These are phyloP conservation scores for Lampropteryx suffumata DNA, from an alignment of 2,888 invertebrate species.

Conservation along the genomic window DNA sequence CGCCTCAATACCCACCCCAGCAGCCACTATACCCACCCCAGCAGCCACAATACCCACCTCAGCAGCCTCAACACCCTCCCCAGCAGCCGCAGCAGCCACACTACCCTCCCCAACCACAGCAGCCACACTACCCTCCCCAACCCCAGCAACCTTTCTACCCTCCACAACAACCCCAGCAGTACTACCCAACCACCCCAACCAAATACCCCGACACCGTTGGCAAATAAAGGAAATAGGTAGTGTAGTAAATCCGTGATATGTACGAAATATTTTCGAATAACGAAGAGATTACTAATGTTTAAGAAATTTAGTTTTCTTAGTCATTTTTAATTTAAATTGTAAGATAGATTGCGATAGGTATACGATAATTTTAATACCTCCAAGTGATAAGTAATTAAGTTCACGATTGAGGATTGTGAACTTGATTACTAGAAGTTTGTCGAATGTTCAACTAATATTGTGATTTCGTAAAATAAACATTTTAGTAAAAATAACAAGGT, in stretches of 20 bases:
- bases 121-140: constrained; percentile 33
- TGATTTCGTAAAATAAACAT: constrained; percentile 50
- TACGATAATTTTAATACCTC: constrained; percentile 46
- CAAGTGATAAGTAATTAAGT: constrained; percentile 58
- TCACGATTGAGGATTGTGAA: constrained; percentile 74
- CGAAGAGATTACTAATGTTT: constrained; percentile 27
- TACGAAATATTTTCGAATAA: constrained; percentile 36
- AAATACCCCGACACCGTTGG: constrained; percentile 17
- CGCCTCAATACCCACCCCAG: constrained; percentile 33
- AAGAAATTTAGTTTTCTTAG: constrained; percentile 28
- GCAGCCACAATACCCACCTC: no score
- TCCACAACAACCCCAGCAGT: constrained; percentile 33
- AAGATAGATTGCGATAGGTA: constrained; percentile 32
- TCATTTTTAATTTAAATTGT: constrained; percentile 29
- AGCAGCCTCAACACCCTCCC: no score
- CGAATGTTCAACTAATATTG: constrained; percentile 49
- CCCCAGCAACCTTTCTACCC: constrained; percentile 33
- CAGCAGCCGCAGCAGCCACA: constrained; percentile 30
- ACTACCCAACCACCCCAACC: constrained; percentile 31
- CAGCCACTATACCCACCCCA: no score
- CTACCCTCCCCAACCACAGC: constrained; percentile 28
- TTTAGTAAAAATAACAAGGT: constrained; percentile 34
- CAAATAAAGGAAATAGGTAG: constrained; percentile 31
- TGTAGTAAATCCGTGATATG: constrained; percentile 21
- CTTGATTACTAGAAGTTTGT: constrained; percentile 62